Percentiles rank a stretch among this genome's conserved stretches.
phyloP scores from a whole-genome alignment of 2,888 invertebrate genomes.

The Axea sp. region DNA sequence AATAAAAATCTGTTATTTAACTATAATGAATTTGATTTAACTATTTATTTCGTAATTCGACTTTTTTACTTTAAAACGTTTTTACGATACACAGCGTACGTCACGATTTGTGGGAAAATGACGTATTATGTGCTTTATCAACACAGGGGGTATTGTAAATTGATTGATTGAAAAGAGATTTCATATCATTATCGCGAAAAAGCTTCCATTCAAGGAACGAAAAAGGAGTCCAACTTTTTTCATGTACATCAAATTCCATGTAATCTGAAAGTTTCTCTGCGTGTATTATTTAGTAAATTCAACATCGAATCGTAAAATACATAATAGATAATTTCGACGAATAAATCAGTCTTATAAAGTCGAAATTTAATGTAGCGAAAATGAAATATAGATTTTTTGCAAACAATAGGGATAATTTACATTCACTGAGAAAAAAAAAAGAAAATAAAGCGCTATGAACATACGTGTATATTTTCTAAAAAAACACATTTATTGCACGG shows the following conservation, averaged over 20 bases:
- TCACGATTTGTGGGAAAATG: slow-evolving; percentile 23
- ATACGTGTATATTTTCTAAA: too few relatives aligned
- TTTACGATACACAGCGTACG: slow-evolving; percentile 8
- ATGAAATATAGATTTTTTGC: slow-evolving; percentile 8
- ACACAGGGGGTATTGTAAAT: slow-evolving; percentile 21
- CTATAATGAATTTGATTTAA: too few relatives aligned
- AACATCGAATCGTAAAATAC: slow-evolving; percentile 1
- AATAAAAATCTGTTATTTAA: too few relatives aligned
- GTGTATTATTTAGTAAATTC: slow-evolving; percentile 16
- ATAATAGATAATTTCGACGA: not conserved
- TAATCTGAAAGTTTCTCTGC: slow-evolving; percentile 12
- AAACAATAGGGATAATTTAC: too few relatives aligned
- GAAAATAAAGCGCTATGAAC: too few relatives aligned
- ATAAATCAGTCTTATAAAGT: slow-evolving; percentile 9
- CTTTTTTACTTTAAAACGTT: slow-evolving; percentile 8
- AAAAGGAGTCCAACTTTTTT: slow-evolving; percentile 6
- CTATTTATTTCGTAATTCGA: slow-evolving; percentile 7
- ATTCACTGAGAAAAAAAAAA: too few relatives aligned
- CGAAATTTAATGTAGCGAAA: slow-evolving; percentile 17
- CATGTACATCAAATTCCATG: not conserved
- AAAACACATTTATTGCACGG: too few relatives aligned
- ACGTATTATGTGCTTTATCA: slow-evolving; percentile 42
- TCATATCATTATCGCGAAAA: slow-evolving; percentile 36
- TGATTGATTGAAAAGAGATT: slow-evolving; percentile 51
- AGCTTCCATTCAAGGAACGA: slow-evolving; percentile 13